Conservation (phyloP, 1,140 invertebrate species). For the Philotrypesis tridentata region DNA sequence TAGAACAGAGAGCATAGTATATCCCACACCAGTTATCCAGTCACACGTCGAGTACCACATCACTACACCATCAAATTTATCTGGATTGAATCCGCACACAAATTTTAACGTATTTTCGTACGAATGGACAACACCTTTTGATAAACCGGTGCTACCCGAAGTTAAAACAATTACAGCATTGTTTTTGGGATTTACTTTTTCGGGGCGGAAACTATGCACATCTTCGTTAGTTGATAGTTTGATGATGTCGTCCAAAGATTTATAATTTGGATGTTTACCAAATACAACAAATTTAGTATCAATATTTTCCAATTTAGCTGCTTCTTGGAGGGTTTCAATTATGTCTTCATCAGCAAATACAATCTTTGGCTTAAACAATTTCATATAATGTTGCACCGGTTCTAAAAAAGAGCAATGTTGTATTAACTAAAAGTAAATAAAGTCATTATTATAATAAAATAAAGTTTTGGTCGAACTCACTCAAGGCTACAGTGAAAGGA, state of each 20-base stretch:
- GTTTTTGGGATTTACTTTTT: slow-evolving; percentile 23
- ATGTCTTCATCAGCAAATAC: slow-evolving; percentile 16
- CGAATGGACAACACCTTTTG: slow-evolving; percentile 20
- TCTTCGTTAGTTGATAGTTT: neutral
- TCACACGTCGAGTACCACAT: slow-evolving; percentile 32
- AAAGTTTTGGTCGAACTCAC: neutral
- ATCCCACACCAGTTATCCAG: slow-evolving; percentile 46
- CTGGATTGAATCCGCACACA: neutral
- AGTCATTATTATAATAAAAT: neutral
- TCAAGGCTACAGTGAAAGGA: neutral
- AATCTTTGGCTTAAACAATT: slow-evolving; percentile 25
- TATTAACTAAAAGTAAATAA: neutral
- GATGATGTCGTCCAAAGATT: slow-evolving; percentile 29
- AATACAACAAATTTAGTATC: slow-evolving; percentile 22
- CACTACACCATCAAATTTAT: neutral
- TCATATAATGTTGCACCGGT: slow-evolving; percentile 9
- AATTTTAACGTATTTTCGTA: neutral
- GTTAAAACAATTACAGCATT: slow-evolving; percentile 9
- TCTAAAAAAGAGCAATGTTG: neutral
- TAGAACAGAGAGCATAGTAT: neutral
- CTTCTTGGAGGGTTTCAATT: neutral
- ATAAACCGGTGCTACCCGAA: slow-evolving; percentile 22
- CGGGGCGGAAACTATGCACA: slow-evolving; percentile 6
- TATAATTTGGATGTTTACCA: neutral
- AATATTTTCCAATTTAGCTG: slow-evolving; percentile 12